Base-by-base conservation (phyloP, 2,797 vertebrate species). In the Muscicapa comitata region DNA sequence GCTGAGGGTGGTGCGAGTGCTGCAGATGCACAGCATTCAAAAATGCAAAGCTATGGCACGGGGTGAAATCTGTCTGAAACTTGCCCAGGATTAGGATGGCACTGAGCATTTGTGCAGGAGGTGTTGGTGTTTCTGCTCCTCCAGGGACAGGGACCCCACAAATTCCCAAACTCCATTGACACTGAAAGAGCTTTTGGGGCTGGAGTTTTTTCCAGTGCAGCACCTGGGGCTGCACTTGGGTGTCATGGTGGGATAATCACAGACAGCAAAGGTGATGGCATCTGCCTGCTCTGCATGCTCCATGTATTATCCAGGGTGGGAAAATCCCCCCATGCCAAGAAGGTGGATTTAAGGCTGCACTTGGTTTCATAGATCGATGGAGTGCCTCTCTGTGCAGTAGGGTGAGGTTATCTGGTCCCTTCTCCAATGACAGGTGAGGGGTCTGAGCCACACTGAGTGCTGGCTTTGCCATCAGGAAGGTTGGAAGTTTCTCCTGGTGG, bases 61-160 rank as follows among this genome's bases (percentile, higher is more conserved):
- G 7, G 29, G 11, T 9, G 42, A 35, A 33, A 9, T 20, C n/a
- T 8, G 1, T 55, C 53, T 4, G 33, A 61, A 53, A 6, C 25
- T 72, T 0, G 0, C 50, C 15, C 0, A 0, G 68, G 17, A 10
- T 61, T 43, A 63, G 37, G 28, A 6, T 33, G 33, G 18, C 42
- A 10, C n/a, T 9, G 68, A 62, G 38, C 12, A 4, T 45, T 72
- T 54, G 35, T 50, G 35, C 58, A 33, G 20, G 72, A 67, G 31
- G 12, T 8, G 2, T 28, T 51, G 2, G 1, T 38, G 54, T 53
- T 82, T 26, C 59, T 42, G 8, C 8, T 90, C 6, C 21, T 47
- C 20, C 24, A 11, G 7, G 26, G 42, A 35, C 16, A 28, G 38
- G 15, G 4, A 38, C 10, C n/a, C 28, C 31, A 31, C 20, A 43